A percentile compares a stretch with the other conserved stretches of the same genome.
phyloP scores from a whole-genome alignment of 2,113 vertebrate species.

The Silurus meridionalis region DNA sequence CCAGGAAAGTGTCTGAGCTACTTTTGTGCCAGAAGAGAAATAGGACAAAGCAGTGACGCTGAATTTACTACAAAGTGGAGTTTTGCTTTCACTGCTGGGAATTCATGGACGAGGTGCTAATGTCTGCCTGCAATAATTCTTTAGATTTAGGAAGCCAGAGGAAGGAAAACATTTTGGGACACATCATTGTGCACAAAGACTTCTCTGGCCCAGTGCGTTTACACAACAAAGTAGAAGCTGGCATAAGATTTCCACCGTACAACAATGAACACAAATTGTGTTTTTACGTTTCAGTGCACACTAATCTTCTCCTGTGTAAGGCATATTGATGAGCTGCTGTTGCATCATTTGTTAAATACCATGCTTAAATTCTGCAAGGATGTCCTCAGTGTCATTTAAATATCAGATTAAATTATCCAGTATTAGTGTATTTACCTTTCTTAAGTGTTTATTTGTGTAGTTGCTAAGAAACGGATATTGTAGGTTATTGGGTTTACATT shows the following conservation, averaged over 20 bases:
- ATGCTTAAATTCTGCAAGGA: slow-evolving; percentile 32
- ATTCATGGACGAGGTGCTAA: background rate
- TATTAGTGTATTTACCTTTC: background rate
- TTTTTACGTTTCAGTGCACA: background rate
- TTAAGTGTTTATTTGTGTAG: background rate
- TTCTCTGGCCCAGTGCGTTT: background rate
- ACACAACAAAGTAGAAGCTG: background rate
- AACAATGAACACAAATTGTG: background rate
- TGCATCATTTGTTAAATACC: slow-evolving; percentile 52
- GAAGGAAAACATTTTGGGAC: slow-evolving; percentile 12
- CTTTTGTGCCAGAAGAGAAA: slow-evolving; percentile 41
- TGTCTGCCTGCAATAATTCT: background rate
- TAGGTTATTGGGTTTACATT: background rate
- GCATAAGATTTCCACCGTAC: background rate
- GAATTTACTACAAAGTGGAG: background rate
- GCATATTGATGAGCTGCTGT: background rate
- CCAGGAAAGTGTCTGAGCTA: slow-evolving; percentile 62
- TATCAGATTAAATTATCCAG: background rate
- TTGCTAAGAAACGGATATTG: background rate
- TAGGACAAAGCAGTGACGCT: slow-evolving; percentile 48
- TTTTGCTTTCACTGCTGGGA: background rate
- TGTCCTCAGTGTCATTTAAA: slow-evolving; percentile 54
- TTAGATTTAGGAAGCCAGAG: background rate
- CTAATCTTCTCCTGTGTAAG: background rate
- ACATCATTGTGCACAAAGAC: background rate